Percentiles rank a stretch among this genome's conserved stretches.
phyloP scores from a whole-genome alignment of 1,140 invertebrate genomes.

The Drosophila baimaii region DNA sequence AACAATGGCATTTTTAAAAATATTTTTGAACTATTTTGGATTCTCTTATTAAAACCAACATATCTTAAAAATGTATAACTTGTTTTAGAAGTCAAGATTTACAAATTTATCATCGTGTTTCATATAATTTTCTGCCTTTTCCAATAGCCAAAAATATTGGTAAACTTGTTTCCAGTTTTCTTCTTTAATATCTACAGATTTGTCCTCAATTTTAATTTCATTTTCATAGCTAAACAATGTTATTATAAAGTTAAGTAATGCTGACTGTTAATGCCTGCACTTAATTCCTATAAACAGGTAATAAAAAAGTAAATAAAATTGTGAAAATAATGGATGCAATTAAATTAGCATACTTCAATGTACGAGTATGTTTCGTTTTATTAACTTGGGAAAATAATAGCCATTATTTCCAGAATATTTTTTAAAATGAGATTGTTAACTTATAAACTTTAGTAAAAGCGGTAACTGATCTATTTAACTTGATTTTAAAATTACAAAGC shows the following conservation, averaged over 20 bases:
- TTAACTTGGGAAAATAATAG: neutral
- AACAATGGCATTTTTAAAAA: too few relatives aligned
- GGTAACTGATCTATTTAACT: neutral
- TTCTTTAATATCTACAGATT: neutral
- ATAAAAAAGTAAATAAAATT: constrained; percentile 5
- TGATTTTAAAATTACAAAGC: neutral
- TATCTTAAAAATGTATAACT: too few relatives aligned
- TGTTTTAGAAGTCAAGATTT: too few relatives aligned
- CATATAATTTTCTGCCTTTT: too few relatives aligned
- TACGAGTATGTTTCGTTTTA: neutral
- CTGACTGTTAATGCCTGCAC: neutral
- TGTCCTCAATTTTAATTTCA: neutral
- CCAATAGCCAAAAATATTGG: too few relatives aligned
- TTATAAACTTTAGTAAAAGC: neutral
- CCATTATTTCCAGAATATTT: neutral
- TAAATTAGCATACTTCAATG: constrained; percentile 7
- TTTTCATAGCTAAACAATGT: neutral
- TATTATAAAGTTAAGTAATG: neutral
- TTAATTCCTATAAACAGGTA: neutral
- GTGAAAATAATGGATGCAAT: neutral
- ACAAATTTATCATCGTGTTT: too few relatives aligned
- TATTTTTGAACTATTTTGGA: too few relatives aligned
- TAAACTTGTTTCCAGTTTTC: neutral
- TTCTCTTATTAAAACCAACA: too few relatives aligned
- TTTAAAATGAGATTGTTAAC: neutral